These are phyloP conservation scores for Copidosoma aretas DNA, from an alignment of 2,888 invertebrate species.

Conservation along the genomic window DNA sequence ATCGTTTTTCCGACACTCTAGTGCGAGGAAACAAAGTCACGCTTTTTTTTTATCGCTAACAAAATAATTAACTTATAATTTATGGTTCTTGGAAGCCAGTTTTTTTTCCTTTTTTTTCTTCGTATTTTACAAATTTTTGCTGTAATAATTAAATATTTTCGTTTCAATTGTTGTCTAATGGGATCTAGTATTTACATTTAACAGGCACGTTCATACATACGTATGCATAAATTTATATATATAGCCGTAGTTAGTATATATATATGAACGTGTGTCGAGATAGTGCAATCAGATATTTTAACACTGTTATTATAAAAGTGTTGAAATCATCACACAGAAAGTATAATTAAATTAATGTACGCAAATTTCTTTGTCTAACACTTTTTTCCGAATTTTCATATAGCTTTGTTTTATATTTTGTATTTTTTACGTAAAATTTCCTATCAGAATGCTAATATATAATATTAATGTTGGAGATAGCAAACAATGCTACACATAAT, in stretches of 20 bases:
- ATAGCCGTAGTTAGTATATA: conserved; percentile 22
- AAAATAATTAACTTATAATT: conserved; percentile 41
- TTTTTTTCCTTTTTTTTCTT: conserved; percentile 31
- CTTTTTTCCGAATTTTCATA: conserved; percentile 35
- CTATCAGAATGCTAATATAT: conserved; percentile 39
- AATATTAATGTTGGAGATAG: conserved; percentile 39
- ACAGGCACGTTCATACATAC: conserved; percentile 10
- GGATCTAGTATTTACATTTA: conserved; percentile 32
- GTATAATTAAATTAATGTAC: conserved; percentile 35
- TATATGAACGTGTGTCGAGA: conserved; percentile 1
- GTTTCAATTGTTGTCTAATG: conserved; percentile 32
- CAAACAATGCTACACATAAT: conserved; percentile 28
- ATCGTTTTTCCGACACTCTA: conserved; percentile 38
- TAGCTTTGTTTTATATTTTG: conserved; percentile 41
- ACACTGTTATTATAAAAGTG: conserved; percentile 32
- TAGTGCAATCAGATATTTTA: conserved; percentile 39
- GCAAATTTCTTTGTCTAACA: conserved; percentile 34
- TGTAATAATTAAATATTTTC: conserved; percentile 25
- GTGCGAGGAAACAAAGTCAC: conserved; percentile 39
- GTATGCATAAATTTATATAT: neutral
- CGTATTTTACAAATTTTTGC: conserved; percentile 7
- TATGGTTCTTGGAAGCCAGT: conserved; percentile 40
- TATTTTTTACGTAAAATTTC: conserved; percentile 39
- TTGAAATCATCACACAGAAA: conserved; percentile 30
- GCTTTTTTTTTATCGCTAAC: conserved; percentile 39